Evolutionary conservation across 2,113 vertebrate genomes (phyloP).

Genomic region (Orcinus orca): DNA sequence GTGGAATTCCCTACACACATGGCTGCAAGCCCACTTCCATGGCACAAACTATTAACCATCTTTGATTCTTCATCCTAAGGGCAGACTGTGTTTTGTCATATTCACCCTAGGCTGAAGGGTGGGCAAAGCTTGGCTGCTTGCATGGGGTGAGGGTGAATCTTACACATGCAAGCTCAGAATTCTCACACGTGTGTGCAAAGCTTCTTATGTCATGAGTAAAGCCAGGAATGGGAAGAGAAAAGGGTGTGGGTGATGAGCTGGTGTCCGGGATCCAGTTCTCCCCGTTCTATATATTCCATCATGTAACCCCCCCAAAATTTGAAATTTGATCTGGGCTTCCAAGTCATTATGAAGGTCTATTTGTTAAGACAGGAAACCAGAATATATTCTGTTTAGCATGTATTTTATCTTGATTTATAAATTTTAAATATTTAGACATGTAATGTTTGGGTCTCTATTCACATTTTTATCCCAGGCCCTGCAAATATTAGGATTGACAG

Average conservation of each 20-base stretch:
- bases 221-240: neutral
- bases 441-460: neutral
- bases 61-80: neutral
- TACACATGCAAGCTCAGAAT: neutral
- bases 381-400: neutral
- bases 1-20: neutral
- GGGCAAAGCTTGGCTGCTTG: neutral
- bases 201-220: neutral
- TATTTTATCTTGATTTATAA: neutral
- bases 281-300: neutral
- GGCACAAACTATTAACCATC: neutral
- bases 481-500: neutral
- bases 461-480: neutral
- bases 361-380: neutral
- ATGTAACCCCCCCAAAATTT: neutral
- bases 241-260: accelerated
- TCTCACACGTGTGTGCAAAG: neutral
- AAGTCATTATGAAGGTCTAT: neutral
- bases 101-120: neutral
- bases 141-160: neutral
- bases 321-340: neutral
- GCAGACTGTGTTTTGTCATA: neutral
- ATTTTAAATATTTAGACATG: neutral
- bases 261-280: neutral
- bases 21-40: neutral